A percentile compares a stretch with the other conserved stretches of the same genome.
Evolutionary conservation across 2,797 vertebrate species (phyloP).

Genomic region (Trachops cirrhosus): DNA sequence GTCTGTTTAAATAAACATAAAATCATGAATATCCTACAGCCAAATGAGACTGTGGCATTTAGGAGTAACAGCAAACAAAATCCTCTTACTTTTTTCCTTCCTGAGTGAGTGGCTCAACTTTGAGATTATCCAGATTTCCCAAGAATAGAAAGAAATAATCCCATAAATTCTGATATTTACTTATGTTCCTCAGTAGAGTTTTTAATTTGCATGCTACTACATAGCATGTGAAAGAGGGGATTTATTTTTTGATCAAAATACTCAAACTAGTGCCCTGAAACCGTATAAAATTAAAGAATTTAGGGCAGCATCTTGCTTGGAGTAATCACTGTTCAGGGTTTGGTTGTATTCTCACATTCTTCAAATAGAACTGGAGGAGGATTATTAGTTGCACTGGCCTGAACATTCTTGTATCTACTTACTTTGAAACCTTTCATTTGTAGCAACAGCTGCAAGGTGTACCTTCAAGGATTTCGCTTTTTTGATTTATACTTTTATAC

Average conservation of each 20-base stretch:
- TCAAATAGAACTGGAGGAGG: neutral
- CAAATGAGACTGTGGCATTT: conserved; percentile 81
- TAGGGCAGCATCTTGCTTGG: neutral
- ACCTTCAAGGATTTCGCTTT: conserved; percentile 84
- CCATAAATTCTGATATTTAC: conserved; percentile 10
- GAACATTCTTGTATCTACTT: conserved; percentile 61
- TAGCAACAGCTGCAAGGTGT: conserved; percentile 78
- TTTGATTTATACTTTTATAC: conserved; percentile 84
- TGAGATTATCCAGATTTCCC: conserved; percentile 65
- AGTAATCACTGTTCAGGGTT: neutral
- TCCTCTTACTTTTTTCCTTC: conserved; percentile 46
- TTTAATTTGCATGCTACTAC: neutral
- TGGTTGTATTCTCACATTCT: neutral
- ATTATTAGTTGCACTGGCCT: conserved; percentile 61
- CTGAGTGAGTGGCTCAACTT: conserved; percentile 71
- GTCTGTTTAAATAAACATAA: conserved; percentile 89
- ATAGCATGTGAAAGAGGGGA: neutral
- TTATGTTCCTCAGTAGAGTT: neutral
- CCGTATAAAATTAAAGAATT: neutral
- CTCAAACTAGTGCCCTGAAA: neutral
- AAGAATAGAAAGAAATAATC: conserved; percentile 64
- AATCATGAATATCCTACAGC: conserved; percentile 82
- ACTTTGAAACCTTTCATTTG: conserved; percentile 83
- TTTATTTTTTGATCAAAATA: neutral
- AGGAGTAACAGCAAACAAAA: conserved; percentile 61